Percentiles rank a stretch among this genome's conserved stretches.
Evolutionary conservation across 2,797 vertebrate genomes (phyloP).

Genomic region (Anguilla pacifica): DNA sequence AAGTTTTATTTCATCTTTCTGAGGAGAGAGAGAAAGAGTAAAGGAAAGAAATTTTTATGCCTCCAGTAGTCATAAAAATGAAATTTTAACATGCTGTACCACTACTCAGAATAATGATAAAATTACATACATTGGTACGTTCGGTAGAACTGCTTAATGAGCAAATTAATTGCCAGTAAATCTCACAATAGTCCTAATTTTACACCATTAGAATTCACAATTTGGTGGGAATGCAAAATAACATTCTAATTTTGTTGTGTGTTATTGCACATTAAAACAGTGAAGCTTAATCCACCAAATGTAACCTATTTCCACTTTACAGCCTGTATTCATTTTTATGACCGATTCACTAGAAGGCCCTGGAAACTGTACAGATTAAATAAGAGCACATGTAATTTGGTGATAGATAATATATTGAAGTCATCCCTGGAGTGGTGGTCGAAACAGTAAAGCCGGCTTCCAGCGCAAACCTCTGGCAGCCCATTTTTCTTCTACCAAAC

Average conservation of each 20-base stretch:
- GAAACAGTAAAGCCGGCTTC: background rate
- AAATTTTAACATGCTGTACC: background rate
- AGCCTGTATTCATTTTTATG: constrained; percentile 17
- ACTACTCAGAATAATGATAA: background rate
- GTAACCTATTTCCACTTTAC: constrained; percentile 16
- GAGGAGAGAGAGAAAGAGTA: background rate
- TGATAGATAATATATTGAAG: constrained; percentile 24
- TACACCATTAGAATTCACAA: background rate
- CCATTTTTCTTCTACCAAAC: background rate
- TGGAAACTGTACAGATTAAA: constrained; percentile 17
- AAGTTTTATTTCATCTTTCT: background rate
- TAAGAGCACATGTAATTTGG: constrained; percentile 26
- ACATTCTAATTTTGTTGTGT: background rate
- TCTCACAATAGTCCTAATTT: background rate
- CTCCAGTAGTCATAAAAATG: background rate
- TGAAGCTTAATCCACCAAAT: background rate
- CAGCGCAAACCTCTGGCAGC: background rate
- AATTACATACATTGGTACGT: background rate
- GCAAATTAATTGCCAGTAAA: background rate
- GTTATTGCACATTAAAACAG: background rate
- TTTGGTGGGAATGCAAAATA: background rate
- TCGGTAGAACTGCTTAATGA: background rate
- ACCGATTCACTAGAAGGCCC: background rate
- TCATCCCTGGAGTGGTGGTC: background rate
- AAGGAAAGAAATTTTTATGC: background rate